Evolutionary conservation across 2,113 vertebrate genomes (phyloP).

Genomic region (Prunella himalayana): DNA sequence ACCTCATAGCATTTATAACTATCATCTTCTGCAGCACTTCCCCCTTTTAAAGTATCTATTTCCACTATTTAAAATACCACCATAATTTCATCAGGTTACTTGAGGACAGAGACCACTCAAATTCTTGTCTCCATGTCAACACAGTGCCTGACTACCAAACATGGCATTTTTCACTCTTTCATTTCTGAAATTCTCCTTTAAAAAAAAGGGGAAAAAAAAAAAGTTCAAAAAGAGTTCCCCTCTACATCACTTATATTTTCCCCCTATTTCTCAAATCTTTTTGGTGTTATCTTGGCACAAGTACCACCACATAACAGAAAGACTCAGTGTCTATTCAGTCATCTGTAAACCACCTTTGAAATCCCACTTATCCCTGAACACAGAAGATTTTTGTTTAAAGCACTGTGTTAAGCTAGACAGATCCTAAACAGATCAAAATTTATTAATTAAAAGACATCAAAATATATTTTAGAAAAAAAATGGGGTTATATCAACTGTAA

Average conservation of each 20-base stretch:
- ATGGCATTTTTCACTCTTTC: background rate
- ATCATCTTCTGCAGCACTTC: background rate
- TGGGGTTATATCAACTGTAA: constrained; percentile 53
- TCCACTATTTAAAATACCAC: background rate
- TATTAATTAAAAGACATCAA: background rate
- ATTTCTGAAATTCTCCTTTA: background rate
- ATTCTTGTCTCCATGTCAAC: background rate
- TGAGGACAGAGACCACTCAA: background rate
- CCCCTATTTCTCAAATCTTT: background rate
- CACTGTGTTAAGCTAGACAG: background rate
- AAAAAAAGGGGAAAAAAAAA: background rate
- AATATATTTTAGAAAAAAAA: background rate
- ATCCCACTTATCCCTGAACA: background rate
- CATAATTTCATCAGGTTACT: background rate
- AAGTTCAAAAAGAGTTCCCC: background rate
- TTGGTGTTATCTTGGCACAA: background rate
- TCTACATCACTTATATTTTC: background rate
- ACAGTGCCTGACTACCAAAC: background rate
- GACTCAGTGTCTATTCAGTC: background rate
- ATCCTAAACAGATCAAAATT: background rate
- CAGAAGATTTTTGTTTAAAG: background rate
- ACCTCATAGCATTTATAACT: background rate
- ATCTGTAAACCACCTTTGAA: background rate
- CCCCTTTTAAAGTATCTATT: background rate
- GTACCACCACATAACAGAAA: background rate